Percentiles rank a stretch among this genome's conserved stretches.
These are phyloP conservation scores for Norana najaformis DNA, from an alignment of 2,888 invertebrate species.

Conservation along the genomic window DNA sequence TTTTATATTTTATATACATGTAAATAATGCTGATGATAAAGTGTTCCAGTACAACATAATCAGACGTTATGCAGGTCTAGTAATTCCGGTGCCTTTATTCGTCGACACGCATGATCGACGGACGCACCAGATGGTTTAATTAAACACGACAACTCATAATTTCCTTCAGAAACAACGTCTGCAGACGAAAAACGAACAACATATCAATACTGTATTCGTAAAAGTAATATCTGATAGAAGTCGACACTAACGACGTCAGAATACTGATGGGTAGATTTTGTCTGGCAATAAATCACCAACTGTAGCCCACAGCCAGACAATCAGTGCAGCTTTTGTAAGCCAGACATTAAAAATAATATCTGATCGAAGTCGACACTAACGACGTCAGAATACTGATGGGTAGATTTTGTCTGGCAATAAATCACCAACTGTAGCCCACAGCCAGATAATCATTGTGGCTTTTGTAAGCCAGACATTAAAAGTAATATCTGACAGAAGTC, in stretches of 20 bases:
- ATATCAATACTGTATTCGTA: not conserved
- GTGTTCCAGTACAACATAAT: too few relatives aligned
- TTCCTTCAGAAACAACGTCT: not conserved
- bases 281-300: not conserved
- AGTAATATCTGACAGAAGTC: not conserved
- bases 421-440: too few relatives aligned
- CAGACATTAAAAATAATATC: not conserved
- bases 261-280: slow-evolving; percentile 3
- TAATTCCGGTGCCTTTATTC: too few relatives aligned
- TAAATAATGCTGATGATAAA: not conserved
- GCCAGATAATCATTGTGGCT: not conserved
- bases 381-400: not conserved
- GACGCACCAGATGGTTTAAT: too few relatives aligned
- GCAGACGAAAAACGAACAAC: not conserved
- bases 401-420: not conserved
- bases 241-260: not conserved
- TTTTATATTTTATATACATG: not conserved
- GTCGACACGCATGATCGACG: too few relatives aligned
- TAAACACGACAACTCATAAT: too few relatives aligned
- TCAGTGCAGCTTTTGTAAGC: too few relatives aligned
- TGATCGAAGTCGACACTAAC: not conserved
- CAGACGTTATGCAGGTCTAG: too few relatives aligned
- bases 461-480: too few relatives aligned
- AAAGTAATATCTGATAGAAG: not conserved
- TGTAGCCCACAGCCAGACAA: too few relatives aligned